Percentiles rank a stretch among this genome's conserved stretches.
phyloP scores from a whole-genome alignment of 2,797 vertebrate genomes.

The Chromis chromis region DNA sequence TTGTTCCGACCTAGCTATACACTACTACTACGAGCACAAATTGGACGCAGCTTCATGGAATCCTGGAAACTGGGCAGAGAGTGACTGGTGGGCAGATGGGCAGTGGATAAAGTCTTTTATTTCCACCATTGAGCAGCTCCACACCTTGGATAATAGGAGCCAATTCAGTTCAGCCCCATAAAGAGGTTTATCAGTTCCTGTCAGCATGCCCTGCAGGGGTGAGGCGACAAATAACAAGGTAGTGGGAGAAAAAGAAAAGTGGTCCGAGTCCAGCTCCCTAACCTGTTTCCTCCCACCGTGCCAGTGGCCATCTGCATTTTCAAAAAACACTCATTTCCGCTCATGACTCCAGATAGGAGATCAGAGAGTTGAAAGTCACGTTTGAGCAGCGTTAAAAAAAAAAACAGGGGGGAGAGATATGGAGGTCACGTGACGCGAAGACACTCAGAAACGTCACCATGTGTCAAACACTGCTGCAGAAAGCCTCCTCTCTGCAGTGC shows the following conservation, averaged over 20 bases:
- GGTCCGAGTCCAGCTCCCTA: slow-evolving; percentile 75
- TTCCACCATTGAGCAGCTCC: slow-evolving; percentile 82
- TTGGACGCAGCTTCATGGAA: slow-evolving; percentile 67
- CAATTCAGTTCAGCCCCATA: slow-evolving; percentile 86
- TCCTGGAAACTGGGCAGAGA: slow-evolving; percentile 68
- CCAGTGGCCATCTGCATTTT: slow-evolving; percentile 80
- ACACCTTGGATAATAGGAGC: slow-evolving; percentile 87
- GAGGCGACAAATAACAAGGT: slow-evolving; percentile 83
- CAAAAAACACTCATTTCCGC: slow-evolving; percentile 72
- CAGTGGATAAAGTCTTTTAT: slow-evolving; percentile 83
- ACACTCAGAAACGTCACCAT: slow-evolving; percentile 50
- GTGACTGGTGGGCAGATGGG: slow-evolving; percentile 79
- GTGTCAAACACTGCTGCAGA: slow-evolving; percentile 54
- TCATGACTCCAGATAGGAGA: slow-evolving; percentile 67
- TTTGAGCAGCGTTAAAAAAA: slow-evolving; percentile 58
- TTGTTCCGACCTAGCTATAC: slow-evolving; percentile 37
- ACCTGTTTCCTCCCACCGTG: slow-evolving; percentile 67
- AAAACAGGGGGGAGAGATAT: slow-evolving; percentile 50
- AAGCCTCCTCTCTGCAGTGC: neutral
- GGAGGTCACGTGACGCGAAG: slow-evolving; percentile 56
- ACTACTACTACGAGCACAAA: slow-evolving; percentile 68
- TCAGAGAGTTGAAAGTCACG: slow-evolving; percentile 66
- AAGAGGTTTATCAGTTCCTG: slow-evolving; percentile 87
- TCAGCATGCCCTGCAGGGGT: slow-evolving; percentile 85
- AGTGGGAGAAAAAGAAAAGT: slow-evolving; percentile 79